Percentiles rank a stretch among this genome's conserved stretches.
Conservation (phyloP, 2,888 invertebrate genomes). For the Eupithecia vulgata region DNA sequence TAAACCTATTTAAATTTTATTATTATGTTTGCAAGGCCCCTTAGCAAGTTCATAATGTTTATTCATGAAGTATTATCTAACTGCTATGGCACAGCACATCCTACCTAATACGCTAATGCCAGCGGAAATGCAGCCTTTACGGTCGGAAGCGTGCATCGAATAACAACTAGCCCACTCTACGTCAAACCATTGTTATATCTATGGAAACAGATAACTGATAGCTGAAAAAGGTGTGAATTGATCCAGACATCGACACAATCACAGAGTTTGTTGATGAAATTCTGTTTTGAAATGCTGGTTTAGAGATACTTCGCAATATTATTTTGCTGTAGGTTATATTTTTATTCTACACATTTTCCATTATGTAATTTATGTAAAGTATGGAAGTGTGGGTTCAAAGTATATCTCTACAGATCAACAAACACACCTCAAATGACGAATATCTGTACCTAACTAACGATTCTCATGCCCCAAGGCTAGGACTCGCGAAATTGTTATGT, state of each 20-base stretch:
- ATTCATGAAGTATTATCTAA: constrained; percentile 70
- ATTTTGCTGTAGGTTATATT: neutral
- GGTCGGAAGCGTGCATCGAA: constrained; percentile 65
- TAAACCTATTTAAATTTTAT: neutral
- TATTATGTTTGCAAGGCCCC: neutral
- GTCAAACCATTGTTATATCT: constrained; percentile 55
- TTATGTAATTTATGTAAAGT: neutral
- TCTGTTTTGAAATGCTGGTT: constrained; percentile 13
- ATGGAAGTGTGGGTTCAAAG: constrained; percentile 9
- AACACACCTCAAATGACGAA: constrained; percentile 26
- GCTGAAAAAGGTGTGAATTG: constrained; percentile 33
- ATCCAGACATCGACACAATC: neutral
- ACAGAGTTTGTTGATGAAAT: constrained; percentile 14
- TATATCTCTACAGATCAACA: constrained; percentile 20
- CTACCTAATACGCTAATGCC: constrained; percentile 64
- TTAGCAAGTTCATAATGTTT: constrained; percentile 47
- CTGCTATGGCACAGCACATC: constrained; percentile 69
- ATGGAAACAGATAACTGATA: constrained; percentile 24
- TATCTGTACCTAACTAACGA: constrained; percentile 23
- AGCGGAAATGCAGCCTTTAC: constrained; percentile 75
- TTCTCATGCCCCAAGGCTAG: constrained; percentile 57
- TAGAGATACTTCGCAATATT: constrained; percentile 1
- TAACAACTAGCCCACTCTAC: constrained; percentile 59
- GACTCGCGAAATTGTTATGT: constrained; percentile 72
- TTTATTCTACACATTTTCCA: neutral